Evolutionary conservation across 1,140 invertebrate species (phyloP).

Genomic region (Formica selysi): DNA sequence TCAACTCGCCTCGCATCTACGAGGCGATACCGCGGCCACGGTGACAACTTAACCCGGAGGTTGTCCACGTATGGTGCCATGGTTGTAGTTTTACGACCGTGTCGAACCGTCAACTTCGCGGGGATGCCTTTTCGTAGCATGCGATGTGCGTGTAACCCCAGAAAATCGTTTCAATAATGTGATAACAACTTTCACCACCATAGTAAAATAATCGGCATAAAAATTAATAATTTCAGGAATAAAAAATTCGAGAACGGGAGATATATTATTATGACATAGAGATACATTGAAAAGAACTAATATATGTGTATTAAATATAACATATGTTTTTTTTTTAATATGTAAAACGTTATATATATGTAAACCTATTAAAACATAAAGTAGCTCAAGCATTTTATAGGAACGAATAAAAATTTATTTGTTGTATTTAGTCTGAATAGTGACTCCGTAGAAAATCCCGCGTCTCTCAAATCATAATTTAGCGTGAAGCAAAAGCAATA

Average conservation of each 20-base stretch:
- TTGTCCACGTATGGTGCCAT: slow-evolving; percentile 58
- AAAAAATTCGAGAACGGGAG: background rate
- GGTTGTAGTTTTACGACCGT: slow-evolving; percentile 65
- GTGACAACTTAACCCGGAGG: slow-evolving; percentile 79
- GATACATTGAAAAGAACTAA: background rate
- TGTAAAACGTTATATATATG: background rate
- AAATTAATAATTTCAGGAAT: background rate
- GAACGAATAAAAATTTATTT: background rate
- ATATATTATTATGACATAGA: background rate
- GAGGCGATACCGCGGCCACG: slow-evolving; percentile 66
- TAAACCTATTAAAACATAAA: background rate
- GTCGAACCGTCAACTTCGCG: slow-evolving; percentile 61
- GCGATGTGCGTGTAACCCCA: background rate
- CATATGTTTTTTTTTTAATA: background rate
- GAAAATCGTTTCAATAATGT: slow-evolving; percentile 9
- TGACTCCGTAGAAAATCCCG: no score
- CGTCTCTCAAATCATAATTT: no score
- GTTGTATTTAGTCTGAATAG: background rate
- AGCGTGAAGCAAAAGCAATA: no score
- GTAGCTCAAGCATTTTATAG: background rate
- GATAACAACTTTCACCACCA: background rate
- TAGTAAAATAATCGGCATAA: background rate
- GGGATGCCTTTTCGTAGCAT: background rate
- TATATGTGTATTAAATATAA: background rate
- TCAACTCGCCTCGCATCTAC: slow-evolving; percentile 52